Evolutionary conservation across 2,113 vertebrate species (phyloP), one percentile per base, ranked within the genome.

Genomic region (Lathamus discolor): DNA sequence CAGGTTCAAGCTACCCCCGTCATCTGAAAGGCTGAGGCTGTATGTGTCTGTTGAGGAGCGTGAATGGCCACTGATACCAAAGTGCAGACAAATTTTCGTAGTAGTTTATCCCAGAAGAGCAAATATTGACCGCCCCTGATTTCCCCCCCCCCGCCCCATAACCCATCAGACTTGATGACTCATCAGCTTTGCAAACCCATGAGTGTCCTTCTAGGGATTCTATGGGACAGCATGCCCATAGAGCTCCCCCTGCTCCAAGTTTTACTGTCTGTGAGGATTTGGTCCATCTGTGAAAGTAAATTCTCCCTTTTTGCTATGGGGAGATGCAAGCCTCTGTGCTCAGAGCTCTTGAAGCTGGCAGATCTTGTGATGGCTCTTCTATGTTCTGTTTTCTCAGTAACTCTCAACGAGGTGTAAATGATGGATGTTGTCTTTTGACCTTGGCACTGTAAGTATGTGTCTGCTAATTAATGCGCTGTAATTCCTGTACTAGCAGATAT

Each of bases 391-490:
- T 73, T 24, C 73, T 44, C 43, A 44, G 63, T 17, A 51, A 10
- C 25, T 75, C 52, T 66, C 39, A 57, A 3, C 0, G 4, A 92
- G 49, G 29, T 66, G 81, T 52, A 57, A 82, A 57, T 73, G 69
- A 54, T 37, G 70, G 70, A 5, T 44, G 62, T 35, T 82, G 33
- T 39, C 25, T 24, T 89, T 74, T 80, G 81, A 68, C 91, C 89
- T 79, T 54, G 84, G 29, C 69, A 17, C 62, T 55, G 10, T 23
- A 25, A 31, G 22, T 46, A 12, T 73, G 62, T 3, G 0, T 54
- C 23, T 69, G 85, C 67, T 93, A 76, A 95, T 96, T 69, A 94
- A 87, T 74, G 84, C 44, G 1, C 82, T 59, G 77, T 57, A 39
- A 82, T 87, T 76, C 28, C 27, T 18, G 55, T 31, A 57, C 43